phyloP scores from a whole-genome alignment of 2,797 vertebrate species.

The Psittacula echo region DNA sequence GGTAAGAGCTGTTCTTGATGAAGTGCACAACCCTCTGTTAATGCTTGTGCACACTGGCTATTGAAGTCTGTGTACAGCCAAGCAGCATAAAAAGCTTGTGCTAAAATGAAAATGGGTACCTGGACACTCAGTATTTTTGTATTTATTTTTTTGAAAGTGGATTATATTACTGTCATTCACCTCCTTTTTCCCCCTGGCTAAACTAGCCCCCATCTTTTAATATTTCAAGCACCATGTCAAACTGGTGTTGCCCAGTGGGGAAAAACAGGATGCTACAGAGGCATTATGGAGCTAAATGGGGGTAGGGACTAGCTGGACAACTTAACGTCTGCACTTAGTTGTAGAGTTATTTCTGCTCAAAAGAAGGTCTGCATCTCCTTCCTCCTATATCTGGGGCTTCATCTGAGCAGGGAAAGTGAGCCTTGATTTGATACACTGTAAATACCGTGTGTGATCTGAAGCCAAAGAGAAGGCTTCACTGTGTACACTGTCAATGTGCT shows the following conservation, averaged over 20 bases:
- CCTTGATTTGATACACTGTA: neutral
- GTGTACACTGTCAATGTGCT: neutral
- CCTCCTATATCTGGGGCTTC: neutral
- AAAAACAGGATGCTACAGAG: rapidly evolving
- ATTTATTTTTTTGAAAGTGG: neutral
- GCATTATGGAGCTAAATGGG: rapidly evolving
- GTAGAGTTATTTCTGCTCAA: neutral
- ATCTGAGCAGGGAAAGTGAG: neutral
- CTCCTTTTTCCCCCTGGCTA: neutral
- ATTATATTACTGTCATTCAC: neutral
- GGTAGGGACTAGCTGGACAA: neutral
- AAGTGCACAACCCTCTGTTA: neutral
- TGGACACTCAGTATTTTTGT: neutral
- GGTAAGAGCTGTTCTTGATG: neutral
- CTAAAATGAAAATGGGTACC: neutral
- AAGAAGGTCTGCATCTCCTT: neutral
- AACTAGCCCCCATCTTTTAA: neutral
- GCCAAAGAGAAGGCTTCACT: neutral
- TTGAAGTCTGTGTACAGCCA: neutral
- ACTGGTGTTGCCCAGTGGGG: neutral
- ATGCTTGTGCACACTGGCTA: rapidly evolving
- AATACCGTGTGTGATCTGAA: neutral
- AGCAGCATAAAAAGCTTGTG: neutral
- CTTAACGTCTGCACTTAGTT: neutral
- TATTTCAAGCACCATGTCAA: neutral